Percentiles rank a stretch among this genome's conserved stretches.
Evolutionary conservation across 2,113 vertebrate genomes (phyloP).

Genomic region (Cinclus mexicanus): DNA sequence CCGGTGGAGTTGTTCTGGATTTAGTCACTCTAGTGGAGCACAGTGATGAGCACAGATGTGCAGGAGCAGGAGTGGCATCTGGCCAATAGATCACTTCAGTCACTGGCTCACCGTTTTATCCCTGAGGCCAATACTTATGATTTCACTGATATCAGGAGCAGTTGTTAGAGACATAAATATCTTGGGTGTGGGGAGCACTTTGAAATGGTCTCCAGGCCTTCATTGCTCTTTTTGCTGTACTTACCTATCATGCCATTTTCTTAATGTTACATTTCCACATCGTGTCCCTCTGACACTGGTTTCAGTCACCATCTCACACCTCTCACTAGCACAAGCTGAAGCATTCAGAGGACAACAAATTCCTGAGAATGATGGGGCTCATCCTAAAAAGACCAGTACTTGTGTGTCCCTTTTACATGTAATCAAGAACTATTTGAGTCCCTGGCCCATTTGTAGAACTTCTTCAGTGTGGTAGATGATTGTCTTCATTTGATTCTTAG

Average conservation of each 20-base stretch:
- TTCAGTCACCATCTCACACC: neutral
- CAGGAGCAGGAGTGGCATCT: neutral
- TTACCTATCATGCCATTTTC: neutral
- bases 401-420: neutral
- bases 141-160: neutral
- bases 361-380: neutral
- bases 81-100: neutral
- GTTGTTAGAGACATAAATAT: neutral
- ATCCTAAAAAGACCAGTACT: neutral
- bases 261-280: neutral
- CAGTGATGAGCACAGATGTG: neutral
- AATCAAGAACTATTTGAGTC: neutral
- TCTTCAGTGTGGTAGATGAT: neutral
- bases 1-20: neutral
- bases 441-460: neutral
- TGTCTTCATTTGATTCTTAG: conserved; percentile 50
- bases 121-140: neutral
- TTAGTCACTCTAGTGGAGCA: neutral
- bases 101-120: neutral
- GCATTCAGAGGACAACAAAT: neutral
- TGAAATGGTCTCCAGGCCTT: neutral
- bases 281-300: neutral
- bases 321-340: neutral
- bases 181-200: neutral
- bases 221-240: neutral